Base-by-base conservation (phyloP, 2,888 invertebrate species). In the Diarsia mendica region DNA sequence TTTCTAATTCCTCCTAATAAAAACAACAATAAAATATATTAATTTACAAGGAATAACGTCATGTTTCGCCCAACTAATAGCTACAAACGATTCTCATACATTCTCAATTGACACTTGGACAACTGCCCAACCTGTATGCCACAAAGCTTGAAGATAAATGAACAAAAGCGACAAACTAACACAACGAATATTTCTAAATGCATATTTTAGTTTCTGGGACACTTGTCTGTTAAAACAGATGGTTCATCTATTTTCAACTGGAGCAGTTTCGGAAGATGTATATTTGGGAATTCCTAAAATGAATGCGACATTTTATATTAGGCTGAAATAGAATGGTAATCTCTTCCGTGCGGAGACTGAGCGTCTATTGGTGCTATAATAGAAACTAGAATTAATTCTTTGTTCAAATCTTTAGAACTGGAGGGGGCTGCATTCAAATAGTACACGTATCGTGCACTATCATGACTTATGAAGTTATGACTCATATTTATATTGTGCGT, bases 141-240 rank as follows among this genome's bases (percentile, higher is more conserved):
- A 64, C 61, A 75, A 67, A 75, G 75, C 53, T 75, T 80, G 75
- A 82, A 83, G 78, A 82, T 85, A 82, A 79, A 82, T 80, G 72
- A 80, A 83, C 77, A 83, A 75, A 79, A 65, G 79, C 64, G 70
- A 72, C 60, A 71, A 65, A 77, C 64, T 61, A 68, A 33, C 55
- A 66, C 65, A 75, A 64, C 46, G 69, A 75, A 80, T 82, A 72
- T 77, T 81, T 78, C 72, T 75, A 65, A 84, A 84, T 67, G 80
- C 72, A 75, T 87, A 87, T 87, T 87, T 87, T 75, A 44, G 88
- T 87, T 84, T 86, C 88, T 87, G 73, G 86, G 84, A 73, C 87
- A 83, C 67, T 74, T 79, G 86, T 80, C 87, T 72, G 76, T 73
- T 60, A 72, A 77, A 82, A 73, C 84, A 79, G 84, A 87, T 79